These are phyloP conservation scores for Ctenopoma kingsleyae DNA, from an alignment of 2,797 vertebrate species.

Conservation along the genomic window DNA sequence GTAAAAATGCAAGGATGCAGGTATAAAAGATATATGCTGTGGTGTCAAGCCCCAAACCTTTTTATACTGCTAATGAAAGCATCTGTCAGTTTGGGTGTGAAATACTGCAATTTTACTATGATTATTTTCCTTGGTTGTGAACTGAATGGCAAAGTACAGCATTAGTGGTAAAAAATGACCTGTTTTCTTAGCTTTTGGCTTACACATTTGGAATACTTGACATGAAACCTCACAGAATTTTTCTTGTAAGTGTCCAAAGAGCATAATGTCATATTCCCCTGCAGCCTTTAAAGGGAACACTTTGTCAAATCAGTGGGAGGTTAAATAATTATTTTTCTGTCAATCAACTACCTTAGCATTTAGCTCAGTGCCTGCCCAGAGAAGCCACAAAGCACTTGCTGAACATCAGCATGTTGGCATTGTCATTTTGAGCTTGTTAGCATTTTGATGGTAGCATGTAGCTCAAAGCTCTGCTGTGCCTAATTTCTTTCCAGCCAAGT, in stretches of 20 bases:
- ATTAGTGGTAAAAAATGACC: constrained; percentile 52
- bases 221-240: constrained; percentile 61
- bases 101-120: constrained; percentile 21
- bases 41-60: constrained; percentile 5
- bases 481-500: too few relatives aligned
- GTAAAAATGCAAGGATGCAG: constrained; percentile 38
- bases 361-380: too few relatives aligned
- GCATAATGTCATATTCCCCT: constrained; percentile 69
- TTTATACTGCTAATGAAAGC: constrained; percentile 45
- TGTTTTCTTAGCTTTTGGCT: constrained; percentile 63
- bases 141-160: constrained; percentile 30
- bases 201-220: constrained; percentile 57
- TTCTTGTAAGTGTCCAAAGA: constrained; percentile 58
- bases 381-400: too few relatives aligned
- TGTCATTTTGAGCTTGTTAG: too few relatives aligned
- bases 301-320: constrained; percentile 50
- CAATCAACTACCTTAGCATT: too few relatives aligned
- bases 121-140: constrained; percentile 35
- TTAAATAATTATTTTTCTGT: constrained; percentile 20
- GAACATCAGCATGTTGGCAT: too few relatives aligned
- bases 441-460: too few relatives aligned
- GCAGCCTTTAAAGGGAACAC: constrained; percentile 66
- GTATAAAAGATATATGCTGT: constrained; percentile 31
- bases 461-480: too few relatives aligned
- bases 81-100: constrained; percentile 31